Evolutionary conservation across 2,797 vertebrate species (phyloP).

Genomic region (Alosa sapidissima): DNA sequence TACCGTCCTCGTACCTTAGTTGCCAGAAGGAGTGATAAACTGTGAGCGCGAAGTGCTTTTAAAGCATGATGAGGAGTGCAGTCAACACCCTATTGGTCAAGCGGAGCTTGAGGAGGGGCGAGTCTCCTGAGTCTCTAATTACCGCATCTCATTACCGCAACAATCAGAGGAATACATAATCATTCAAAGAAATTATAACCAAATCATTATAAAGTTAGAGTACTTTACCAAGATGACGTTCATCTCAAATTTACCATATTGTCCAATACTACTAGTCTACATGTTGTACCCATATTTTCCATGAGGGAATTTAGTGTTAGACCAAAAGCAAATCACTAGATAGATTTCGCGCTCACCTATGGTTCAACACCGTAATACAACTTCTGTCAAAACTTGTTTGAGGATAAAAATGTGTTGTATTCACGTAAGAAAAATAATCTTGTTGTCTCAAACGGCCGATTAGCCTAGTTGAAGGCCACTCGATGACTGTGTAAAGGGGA

Average conservation of each 20-base stretch:
- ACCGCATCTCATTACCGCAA: slow-evolving; percentile 18
- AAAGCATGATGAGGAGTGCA: not conserved
- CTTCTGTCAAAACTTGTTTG: not conserved
- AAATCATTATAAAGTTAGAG: slow-evolving; percentile 39
- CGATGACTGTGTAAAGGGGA: not conserved
- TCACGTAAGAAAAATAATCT: not conserved
- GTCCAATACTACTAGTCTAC: not conserved
- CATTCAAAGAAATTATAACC: slow-evolving; percentile 16
- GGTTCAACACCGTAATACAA: not conserved
- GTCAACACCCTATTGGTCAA: not conserved
- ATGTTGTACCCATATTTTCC: not conserved
- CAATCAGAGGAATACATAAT: not conserved
- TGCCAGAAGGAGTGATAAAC: slow-evolving; percentile 14
- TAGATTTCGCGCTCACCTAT: not conserved
- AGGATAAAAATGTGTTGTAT: not conserved
- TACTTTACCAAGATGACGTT: not conserved
- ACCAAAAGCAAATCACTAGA: not conserved
- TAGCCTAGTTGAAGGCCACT: not conserved
- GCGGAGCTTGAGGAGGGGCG: not conserved
- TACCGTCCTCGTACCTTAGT: not conserved
- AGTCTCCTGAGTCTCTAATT: not conserved
- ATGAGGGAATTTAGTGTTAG: not conserved
- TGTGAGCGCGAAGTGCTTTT: not conserved
- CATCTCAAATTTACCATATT: not conserved
- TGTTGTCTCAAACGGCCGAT: not conserved